These are phyloP conservation scores for Sparidentex hasta DNA, from an alignment of 2,797 vertebrate species.

Conservation along the genomic window DNA sequence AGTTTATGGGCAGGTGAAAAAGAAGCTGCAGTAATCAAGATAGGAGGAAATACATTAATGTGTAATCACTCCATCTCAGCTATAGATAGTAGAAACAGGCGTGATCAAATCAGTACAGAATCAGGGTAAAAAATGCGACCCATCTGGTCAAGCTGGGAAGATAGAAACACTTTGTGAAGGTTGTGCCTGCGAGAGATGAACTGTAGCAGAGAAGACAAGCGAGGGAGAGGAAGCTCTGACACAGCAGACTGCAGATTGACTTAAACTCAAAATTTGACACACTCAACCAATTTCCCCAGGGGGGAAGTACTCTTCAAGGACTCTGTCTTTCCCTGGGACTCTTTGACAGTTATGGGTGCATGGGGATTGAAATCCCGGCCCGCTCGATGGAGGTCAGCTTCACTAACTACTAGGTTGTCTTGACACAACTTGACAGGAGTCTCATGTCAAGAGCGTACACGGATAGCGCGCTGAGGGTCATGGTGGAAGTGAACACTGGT, in stretches of 20 bases:
- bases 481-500: constrained; percentile 37
- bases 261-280: constrained; percentile 52
- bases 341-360: constrained; percentile 67
- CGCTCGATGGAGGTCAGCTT: constrained; percentile 47
- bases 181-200: constrained; percentile 12
- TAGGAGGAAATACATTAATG: too few relatives aligned
- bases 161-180: constrained; percentile 12
- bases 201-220: constrained; percentile 9
- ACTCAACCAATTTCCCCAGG: constrained; percentile 34
- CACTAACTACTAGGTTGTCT: constrained; percentile 56
- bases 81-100: too few relatives aligned
- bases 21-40: too few relatives aligned
- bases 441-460: constrained; percentile 33
- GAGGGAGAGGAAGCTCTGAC: constrained; percentile 28
- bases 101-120: background rate
- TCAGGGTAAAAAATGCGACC: background rate
- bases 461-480: constrained; percentile 43
- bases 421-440: constrained; percentile 56
- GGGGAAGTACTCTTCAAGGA: constrained; percentile 18
- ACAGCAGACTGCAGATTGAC: constrained; percentile 31
- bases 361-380: constrained; percentile 44
- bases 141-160: background rate
- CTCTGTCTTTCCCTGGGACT: constrained; percentile 48
- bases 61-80: too few relatives aligned
- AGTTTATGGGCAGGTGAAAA: too few relatives aligned